phyloP scores from a whole-genome alignment of 2,888 invertebrate species.

The Lamproptera curius region DNA sequence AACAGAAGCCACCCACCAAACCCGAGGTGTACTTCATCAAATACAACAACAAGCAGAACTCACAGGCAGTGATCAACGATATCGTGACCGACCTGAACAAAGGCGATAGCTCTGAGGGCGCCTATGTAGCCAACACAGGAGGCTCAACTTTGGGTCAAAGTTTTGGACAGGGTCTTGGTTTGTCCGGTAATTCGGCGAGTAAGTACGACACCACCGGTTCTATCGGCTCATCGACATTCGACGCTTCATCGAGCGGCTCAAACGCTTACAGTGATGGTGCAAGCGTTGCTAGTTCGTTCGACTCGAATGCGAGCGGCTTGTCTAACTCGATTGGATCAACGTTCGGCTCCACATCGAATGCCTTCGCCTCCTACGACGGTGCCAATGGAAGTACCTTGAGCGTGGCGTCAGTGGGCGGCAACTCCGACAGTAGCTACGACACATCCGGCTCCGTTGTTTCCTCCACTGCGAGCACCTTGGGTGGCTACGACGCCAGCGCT shows the following conservation, averaged over 20 bases:
- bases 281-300: slow-evolving; percentile 12
- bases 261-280: slow-evolving; percentile 6
- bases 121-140: slow-evolving; percentile 7
- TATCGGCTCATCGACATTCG: slow-evolving; percentile 2
- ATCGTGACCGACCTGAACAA: slow-evolving; percentile 62
- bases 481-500: slow-evolving; percentile 36
- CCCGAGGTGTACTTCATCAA: slow-evolving; percentile 89
- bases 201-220: background rate
- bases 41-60: slow-evolving; percentile 82
- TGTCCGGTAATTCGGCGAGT: background rate
- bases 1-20: slow-evolving; percentile 84
- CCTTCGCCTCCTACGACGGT: slow-evolving; percentile 8
- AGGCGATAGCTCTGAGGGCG: slow-evolving; percentile 31
- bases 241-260: slow-evolving; percentile 10
- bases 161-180: background rate
- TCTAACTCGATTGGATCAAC: background rate
- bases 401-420: slow-evolving; percentile 2
- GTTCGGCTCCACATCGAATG: slow-evolving; percentile 4
- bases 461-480: slow-evolving; percentile 23
- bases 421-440: slow-evolving; percentile 16
- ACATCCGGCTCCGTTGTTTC: slow-evolving; percentile 30
- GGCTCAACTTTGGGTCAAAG: background rate
- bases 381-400: slow-evolving; percentile 12
- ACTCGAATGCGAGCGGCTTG: slow-evolving; percentile 7
- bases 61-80: slow-evolving; percentile 63